A percentile compares a stretch with the other conserved stretches of the same genome.
Evolutionary conservation across 2,797 vertebrate species (phyloP).

Genomic region (Falco cherrug): DNA sequence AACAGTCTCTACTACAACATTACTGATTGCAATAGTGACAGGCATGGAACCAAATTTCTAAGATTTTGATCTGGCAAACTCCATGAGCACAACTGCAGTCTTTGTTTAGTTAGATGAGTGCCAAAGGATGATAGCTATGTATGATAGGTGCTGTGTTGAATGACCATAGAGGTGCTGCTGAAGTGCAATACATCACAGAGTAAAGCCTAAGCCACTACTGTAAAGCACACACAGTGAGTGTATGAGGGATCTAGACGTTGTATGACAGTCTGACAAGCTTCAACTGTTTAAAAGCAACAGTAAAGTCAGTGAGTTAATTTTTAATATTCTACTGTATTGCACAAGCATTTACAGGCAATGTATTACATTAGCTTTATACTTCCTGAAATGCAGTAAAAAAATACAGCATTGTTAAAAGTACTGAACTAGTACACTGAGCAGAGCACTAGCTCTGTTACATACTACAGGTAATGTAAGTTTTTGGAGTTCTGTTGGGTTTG

Average conservation of each 20-base stretch:
- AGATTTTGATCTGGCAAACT: not conserved
- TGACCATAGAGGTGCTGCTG: not conserved
- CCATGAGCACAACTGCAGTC: not conserved
- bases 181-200: not conserved
- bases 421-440: not conserved
- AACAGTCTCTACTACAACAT: not conserved
- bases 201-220: not conserved
- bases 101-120: not conserved
- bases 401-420: not conserved
- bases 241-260: not conserved
- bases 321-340: not conserved
- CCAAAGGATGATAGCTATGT: not conserved
- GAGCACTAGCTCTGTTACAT: not conserved
- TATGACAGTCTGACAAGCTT: not conserved
- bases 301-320: not conserved
- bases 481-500: not conserved
- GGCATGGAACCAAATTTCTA: not conserved
- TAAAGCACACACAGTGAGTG: fast-evolving
- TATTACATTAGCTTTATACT: not conserved
- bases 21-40: not conserved
- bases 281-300: not conserved
- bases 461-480: not conserved
- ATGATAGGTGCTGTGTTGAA: not conserved
- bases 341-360: not conserved
- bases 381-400: not conserved